These are phyloP conservation scores for Spisula solida DNA, from an alignment of 2,888 invertebrate species.

Conservation along the genomic window DNA sequence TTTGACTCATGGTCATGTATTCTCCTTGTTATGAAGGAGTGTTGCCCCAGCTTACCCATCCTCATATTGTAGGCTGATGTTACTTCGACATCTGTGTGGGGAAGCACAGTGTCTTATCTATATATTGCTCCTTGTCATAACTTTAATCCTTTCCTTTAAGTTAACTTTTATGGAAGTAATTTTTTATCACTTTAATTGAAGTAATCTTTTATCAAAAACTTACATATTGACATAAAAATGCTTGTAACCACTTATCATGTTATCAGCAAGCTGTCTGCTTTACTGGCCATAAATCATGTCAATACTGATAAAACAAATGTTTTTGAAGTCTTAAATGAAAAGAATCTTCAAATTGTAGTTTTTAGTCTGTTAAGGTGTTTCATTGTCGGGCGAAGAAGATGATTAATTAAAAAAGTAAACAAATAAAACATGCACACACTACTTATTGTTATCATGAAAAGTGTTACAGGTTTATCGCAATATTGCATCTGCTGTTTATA, in stretches of 20 bases:
- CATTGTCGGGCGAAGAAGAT: neutral
- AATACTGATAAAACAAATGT: neutral
- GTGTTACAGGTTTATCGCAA: constrained; percentile 40
- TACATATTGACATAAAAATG: neutral
- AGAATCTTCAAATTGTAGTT: constrained; percentile 4
- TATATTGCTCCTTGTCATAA: no score
- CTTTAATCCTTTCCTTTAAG: no score
- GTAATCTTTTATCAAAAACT: neutral
- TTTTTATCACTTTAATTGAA: neutral
- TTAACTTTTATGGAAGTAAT: neutral
- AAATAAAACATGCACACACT: neutral
- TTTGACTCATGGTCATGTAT: no score
- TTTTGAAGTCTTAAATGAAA: neutral
- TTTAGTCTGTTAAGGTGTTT: neutral
- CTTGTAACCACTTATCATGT: neutral
- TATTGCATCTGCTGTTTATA: constrained; percentile 32
- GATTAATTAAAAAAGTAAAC: constrained; percentile 34
- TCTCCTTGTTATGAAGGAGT: no score
- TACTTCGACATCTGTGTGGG: no score
- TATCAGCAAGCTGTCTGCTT: neutral
- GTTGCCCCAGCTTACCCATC: no score
- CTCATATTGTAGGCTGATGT: no score
- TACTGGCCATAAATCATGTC: neutral
- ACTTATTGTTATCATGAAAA: constrained; percentile 38
- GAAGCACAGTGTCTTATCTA: no score